Conservation (phyloP, 2,888 invertebrate species). For the Malthinus seriepunctatus region DNA sequence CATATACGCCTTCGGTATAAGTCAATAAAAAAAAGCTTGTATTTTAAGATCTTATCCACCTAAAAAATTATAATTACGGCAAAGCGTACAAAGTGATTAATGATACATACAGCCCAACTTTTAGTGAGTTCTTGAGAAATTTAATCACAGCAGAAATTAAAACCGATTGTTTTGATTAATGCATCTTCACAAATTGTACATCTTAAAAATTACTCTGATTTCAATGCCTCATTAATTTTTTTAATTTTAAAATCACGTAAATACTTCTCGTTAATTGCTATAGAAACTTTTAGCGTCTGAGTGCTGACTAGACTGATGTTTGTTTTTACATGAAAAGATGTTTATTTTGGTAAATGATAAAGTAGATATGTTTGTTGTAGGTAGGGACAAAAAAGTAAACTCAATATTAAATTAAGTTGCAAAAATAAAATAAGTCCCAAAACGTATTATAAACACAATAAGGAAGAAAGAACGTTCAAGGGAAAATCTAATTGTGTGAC, state of each 20-base stretch:
- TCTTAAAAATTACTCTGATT: not conserved
- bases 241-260: not conserved
- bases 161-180: slow-evolving; percentile 23
- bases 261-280: too few species aligned
- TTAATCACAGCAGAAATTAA: slow-evolving; percentile 20
- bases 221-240: not conserved
- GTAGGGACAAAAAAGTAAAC: not conserved
- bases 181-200: slow-evolving; percentile 1
- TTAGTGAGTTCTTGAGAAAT: slow-evolving; percentile 22
- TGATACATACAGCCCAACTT: slow-evolving; percentile 19
- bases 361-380: not conserved
- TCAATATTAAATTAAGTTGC: slow-evolving; percentile 4
- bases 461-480: slow-evolving; percentile 16
- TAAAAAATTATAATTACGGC: not conserved
- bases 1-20: too few species aligned
- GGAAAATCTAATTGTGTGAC: slow-evolving; percentile 26
- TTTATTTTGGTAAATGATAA: not conserved
- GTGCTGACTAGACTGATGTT: too few species aligned
- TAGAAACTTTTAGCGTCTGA: too few species aligned
- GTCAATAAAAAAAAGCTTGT: not conserved
- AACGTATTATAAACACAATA: slow-evolving; percentile 12
- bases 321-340: too few species aligned
- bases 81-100: slow-evolving; percentile 19
- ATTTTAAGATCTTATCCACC: slow-evolving; percentile 14
- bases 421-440: slow-evolving; percentile 3